Percentiles rank a stretch among this genome's conserved stretches.
These are phyloP conservation scores for Acrocephalus scirpaceus DNA, from an alignment of 2,797 vertebrate species.

Conservation along the genomic window DNA sequence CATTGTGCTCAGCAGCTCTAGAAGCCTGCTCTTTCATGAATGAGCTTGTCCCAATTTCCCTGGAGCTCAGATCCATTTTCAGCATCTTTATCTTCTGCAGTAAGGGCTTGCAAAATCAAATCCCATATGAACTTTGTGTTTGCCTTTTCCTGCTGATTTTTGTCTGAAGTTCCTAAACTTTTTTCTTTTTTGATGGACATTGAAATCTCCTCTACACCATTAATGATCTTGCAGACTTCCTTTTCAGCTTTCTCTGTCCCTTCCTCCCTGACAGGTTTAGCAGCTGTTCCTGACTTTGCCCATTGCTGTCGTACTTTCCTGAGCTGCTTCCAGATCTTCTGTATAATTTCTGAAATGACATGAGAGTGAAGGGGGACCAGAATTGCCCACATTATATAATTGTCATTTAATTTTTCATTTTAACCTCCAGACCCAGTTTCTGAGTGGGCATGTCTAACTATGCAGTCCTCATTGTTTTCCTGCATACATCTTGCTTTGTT, in stretches of 20 bases:
- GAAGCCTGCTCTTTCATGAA: background rate
- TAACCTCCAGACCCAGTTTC: background rate
- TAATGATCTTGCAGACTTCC: background rate
- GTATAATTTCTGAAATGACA: background rate
- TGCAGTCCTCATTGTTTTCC: background rate
- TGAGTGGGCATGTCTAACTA: background rate
- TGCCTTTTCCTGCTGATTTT: background rate
- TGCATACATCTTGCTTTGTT: fast-evolving
- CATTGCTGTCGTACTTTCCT: background rate
- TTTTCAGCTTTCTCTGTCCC: background rate
- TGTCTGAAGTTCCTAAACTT: background rate
- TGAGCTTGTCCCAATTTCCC: background rate
- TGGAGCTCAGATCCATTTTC: background rate
- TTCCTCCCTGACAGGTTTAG: background rate
- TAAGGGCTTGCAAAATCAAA: background rate
- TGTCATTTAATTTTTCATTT: background rate
- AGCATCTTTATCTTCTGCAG: background rate
- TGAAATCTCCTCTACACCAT: background rate
- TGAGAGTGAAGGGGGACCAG: background rate
- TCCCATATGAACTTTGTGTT: background rate
- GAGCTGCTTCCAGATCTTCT: background rate
- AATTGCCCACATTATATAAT: background rate
- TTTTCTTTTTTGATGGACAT: background rate
- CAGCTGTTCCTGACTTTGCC: background rate
- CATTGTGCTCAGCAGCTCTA: background rate